Percentiles rank a stretch among this genome's conserved stretches.
Evolutionary conservation across 1,140 invertebrate genomes (phyloP).

Genomic region (Leptonema lineaticorne): DNA sequence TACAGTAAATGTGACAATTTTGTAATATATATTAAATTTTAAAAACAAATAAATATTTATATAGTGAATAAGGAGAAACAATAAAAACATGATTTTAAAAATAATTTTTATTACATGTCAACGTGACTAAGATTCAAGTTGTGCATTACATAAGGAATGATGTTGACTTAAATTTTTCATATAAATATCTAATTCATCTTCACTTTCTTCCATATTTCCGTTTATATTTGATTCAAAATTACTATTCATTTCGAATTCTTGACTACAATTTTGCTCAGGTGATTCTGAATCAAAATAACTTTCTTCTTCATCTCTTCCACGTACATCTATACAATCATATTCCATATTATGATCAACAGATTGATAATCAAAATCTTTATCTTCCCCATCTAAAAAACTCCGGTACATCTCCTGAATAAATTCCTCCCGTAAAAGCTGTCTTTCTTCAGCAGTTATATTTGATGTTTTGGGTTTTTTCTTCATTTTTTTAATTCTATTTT

Average conservation of each 20-base stretch:
- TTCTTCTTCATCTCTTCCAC: conserved; percentile 78
- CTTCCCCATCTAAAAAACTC: conserved; percentile 81
- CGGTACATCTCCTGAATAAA: conserved; percentile 87
- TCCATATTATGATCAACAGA: conserved; percentile 73
- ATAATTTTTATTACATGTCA: neutral
- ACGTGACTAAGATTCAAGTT: neutral
- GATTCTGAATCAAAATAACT: conserved; percentile 85
- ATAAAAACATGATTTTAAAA: no score
- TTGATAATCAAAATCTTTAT: conserved; percentile 81
- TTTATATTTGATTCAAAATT: neutral
- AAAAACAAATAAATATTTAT: no score
- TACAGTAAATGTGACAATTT: no score
- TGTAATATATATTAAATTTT: no score
- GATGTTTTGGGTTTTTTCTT: conserved; percentile 41
- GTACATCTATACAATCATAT: conserved; percentile 74
- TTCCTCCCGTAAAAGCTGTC: conserved; percentile 73
- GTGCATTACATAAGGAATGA: conserved; percentile 41
- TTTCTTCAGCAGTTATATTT: conserved; percentile 55
- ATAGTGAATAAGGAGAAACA: no score
- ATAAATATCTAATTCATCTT: conserved; percentile 73
- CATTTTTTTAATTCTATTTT: conserved; percentile 44
- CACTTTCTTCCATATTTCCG: conserved; percentile 44
- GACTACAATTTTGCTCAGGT: neutral
- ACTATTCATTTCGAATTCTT: neutral
- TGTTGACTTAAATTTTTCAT: conserved; percentile 66